Base-by-base conservation (phyloP, 2,888 invertebrate genomes). In the Terebella lapidaria region DNA sequence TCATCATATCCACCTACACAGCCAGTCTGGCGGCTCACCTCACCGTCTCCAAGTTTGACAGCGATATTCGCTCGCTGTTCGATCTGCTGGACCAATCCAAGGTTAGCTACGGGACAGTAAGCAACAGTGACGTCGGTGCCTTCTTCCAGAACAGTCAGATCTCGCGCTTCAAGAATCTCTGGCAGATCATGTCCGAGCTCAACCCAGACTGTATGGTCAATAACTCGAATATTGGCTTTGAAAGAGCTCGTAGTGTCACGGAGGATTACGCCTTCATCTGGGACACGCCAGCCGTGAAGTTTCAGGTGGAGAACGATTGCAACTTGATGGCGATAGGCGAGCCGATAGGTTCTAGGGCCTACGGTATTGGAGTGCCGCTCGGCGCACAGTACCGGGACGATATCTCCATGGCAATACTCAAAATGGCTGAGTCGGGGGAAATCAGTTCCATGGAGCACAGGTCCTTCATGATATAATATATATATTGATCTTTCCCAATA, bases 101-200 rank as follows among this genome's bases (percentile, higher is more conserved):
- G 58, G 76, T 77, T 29, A 73, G 72, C 59, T 78, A 77, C 59
- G 79, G 79, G 20, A 79, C 79, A 1, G 78, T 79, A 30, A 62
- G 70, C 54, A 66, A 68, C 62, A 77, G 77, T 60, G 77, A 76
- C 15, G 72, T 78, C n/a, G 71, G 74, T 72, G 69, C 71, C 27
- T 76, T 78, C 62, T 76, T 79, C 62, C 15, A 72, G 27, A 67
- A 73, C 55, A 74, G 74, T 20, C 70, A 70, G 24, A 74, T 77
- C 58, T 59, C 59, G n/a, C 64, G 68, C 59, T 76, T 73, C 66
- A 60, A 68, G 49, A 68, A 69, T 60, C 74, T 77, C 74, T 70
- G 71, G 67, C 71, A 72, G 29, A 65, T 72, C 54, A 76, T 77
- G 74, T 66, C 67, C 18, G 57, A 65, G n/a, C 64, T 67, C 49